A percentile compares a stretch with the other conserved stretches of the same genome.
phyloP scores from a whole-genome alignment of 1,140 invertebrate species.

The Zaprionus kolodkinae region DNA sequence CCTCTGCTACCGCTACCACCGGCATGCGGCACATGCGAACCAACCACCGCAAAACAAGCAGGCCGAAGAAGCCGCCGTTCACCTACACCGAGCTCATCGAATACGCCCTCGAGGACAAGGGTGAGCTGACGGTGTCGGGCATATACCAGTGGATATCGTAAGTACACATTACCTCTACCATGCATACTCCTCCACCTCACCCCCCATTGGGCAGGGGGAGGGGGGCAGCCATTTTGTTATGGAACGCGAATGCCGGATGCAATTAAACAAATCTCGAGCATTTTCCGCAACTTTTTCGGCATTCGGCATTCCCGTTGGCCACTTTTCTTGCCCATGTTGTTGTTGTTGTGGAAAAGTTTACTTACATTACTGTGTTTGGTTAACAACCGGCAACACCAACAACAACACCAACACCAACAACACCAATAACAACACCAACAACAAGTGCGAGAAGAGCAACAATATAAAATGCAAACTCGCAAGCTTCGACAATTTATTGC shows the following conservation, averaged over 20 bases:
- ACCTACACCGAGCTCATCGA: slow-evolving; percentile 95
- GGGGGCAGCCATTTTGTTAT: slow-evolving; percentile 62
- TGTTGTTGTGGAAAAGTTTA: slow-evolving; percentile 14
- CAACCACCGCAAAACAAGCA: slow-evolving; percentile 80
- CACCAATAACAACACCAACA: slow-evolving; percentile 20
- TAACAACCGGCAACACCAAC: slow-evolving; percentile 53
- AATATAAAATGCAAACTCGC: slow-evolving; percentile 51
- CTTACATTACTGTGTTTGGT: slow-evolving; percentile 30
- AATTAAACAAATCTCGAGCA: slow-evolving; percentile 81
- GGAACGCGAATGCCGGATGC: slow-evolving; percentile 58
- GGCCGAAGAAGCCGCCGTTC: slow-evolving; percentile 90
- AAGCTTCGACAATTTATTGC: slow-evolving; percentile 59
- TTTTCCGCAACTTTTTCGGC: slow-evolving; percentile 35
- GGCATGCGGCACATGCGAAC: slow-evolving; percentile 21
- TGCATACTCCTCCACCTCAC: background rate
- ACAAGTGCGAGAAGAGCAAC: slow-evolving; percentile 13
- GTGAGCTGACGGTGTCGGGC: slow-evolving; percentile 94
- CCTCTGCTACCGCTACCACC: slow-evolving; percentile 11
- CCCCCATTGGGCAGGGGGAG: too few relatives aligned
- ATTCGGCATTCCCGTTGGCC: slow-evolving; percentile 40
- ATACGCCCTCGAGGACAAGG: slow-evolving; percentile 91
- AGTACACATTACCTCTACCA: slow-evolving; percentile 85
- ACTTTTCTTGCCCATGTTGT: slow-evolving; percentile 46
- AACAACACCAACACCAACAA: slow-evolving; percentile 20
- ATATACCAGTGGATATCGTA: slow-evolving; percentile 97